A percentile compares a stretch with the other conserved stretches of the same genome.
These are phyloP conservation scores for Troides helena DNA, from an alignment of 2,888 invertebrate genomes.

Conservation along the genomic window DNA sequence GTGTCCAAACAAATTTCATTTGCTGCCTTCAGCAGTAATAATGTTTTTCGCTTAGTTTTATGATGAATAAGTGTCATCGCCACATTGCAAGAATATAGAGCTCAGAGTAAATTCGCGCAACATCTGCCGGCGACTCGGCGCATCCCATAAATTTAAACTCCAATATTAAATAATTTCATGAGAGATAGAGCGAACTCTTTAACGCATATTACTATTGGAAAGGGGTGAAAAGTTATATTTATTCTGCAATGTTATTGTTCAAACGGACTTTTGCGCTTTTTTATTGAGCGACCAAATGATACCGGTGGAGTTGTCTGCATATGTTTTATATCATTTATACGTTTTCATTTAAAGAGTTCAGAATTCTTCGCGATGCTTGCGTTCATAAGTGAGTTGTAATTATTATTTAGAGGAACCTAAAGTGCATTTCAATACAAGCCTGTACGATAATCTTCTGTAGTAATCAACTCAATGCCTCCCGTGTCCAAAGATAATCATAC, in stretches of 20 bases:
- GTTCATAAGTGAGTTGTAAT: too few relatives aligned
- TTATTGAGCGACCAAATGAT: too few relatives aligned
- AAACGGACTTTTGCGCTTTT: not conserved
- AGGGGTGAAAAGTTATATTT: not conserved
- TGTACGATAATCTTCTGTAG: too few relatives aligned
- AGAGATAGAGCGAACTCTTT: conserved; percentile 15
- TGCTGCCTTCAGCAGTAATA: not conserved
- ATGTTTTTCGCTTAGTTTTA: conserved; percentile 26
- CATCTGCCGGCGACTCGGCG: conserved; percentile 26
- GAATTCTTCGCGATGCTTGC: too few relatives aligned
- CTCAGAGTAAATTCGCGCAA: conserved; percentile 27
- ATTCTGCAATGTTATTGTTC: not conserved
- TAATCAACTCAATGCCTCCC: too few relatives aligned
- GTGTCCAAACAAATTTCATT: too few relatives aligned
- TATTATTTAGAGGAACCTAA: too few relatives aligned
- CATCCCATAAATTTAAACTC: conserved; percentile 30
- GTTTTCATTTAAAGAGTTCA: too few relatives aligned
- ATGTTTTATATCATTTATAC: too few relatives aligned
- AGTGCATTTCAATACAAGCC: too few relatives aligned
- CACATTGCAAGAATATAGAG: conserved; percentile 30
- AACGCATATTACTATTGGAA: conserved; percentile 8
- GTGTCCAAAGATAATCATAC: too few relatives aligned
- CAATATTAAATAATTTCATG: conserved; percentile 29
- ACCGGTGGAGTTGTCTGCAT: too few relatives aligned
- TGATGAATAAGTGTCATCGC: conserved; percentile 26